A percentile compares a stretch with the other conserved stretches of the same genome.
phyloP scores from a whole-genome alignment of 2,797 vertebrate genomes.

The Euphonia xanthogaster region DNA sequence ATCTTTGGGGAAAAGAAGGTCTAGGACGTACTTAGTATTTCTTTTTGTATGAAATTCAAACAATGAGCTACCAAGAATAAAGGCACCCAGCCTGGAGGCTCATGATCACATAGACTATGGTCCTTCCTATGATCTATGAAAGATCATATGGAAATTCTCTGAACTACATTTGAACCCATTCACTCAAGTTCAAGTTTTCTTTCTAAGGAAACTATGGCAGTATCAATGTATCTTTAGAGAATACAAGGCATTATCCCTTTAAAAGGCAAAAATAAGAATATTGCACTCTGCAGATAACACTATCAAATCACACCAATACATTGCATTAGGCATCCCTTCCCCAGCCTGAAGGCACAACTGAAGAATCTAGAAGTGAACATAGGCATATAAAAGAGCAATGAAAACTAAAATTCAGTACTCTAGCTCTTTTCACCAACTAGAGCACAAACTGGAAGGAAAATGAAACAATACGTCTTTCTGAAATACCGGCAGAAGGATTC shows the following conservation, averaged over 20 bases:
- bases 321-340: neutral
- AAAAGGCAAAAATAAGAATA: neutral
- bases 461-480: neutral
- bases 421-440: neutral
- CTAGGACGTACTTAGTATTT: neutral
- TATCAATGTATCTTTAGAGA: neutral
- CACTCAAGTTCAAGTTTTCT: neutral
- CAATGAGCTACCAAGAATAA: neutral
- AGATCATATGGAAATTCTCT: neutral
- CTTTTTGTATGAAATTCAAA: neutral
- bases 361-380: neutral
- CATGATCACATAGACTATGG: neutral
- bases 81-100: neutral
- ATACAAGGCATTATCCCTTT: neutral
- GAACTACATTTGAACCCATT: neutral
- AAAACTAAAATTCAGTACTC: neutral
- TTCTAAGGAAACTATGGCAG: neutral
- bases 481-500: neutral
- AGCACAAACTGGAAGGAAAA: neutral
- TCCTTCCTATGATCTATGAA: neutral
- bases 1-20: neutral
- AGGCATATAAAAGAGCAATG: neutral
- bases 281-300: neutral
- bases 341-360: neutral
- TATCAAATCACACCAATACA: neutral